Evolutionary conservation across 2,888 invertebrate genomes (phyloP).

Genomic region (Amphiduros pacificus): DNA sequence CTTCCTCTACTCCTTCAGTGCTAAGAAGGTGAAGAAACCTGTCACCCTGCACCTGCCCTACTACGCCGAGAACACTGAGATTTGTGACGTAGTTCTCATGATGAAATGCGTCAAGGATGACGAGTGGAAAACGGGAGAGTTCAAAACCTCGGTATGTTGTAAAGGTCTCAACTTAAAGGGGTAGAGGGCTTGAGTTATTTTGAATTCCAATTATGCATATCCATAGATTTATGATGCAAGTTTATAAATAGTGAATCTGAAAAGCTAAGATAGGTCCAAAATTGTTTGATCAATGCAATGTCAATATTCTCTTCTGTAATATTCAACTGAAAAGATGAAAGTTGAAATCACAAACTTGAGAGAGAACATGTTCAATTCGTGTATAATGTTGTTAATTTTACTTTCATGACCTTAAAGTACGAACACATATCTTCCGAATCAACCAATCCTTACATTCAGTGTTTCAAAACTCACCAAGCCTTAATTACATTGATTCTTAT

Average conservation of each 20-base stretch:
- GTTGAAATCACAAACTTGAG: background rate
- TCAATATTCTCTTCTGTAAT: background rate
- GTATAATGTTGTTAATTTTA: background rate
- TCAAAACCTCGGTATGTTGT: conserved; percentile 18
- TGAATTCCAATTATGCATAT: background rate
- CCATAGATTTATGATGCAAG: background rate
- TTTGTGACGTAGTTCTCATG: conserved; percentile 19
- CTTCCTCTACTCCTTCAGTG: conserved; percentile 20
- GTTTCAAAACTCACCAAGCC: background rate
- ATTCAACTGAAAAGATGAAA: background rate
- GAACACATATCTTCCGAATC: background rate
- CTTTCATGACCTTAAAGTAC: background rate
- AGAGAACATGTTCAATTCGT: no score
- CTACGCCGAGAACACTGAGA: conserved; percentile 29
- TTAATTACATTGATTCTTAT: background rate
- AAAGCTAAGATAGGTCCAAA: background rate
- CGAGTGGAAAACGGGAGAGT: conserved; percentile 21
- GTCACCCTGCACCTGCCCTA: conserved; percentile 42
- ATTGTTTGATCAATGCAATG: background rate
- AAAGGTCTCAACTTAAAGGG: no score
- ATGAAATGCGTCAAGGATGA: conserved; percentile 17
- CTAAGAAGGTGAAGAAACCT: conserved; percentile 9
- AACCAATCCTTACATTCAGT: background rate
- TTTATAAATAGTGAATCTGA: background rate
- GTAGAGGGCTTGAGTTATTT: no score